Base-by-base conservation (phyloP, 1,140 invertebrate species). In the Pseudomyrmex cubaensis region DNA sequence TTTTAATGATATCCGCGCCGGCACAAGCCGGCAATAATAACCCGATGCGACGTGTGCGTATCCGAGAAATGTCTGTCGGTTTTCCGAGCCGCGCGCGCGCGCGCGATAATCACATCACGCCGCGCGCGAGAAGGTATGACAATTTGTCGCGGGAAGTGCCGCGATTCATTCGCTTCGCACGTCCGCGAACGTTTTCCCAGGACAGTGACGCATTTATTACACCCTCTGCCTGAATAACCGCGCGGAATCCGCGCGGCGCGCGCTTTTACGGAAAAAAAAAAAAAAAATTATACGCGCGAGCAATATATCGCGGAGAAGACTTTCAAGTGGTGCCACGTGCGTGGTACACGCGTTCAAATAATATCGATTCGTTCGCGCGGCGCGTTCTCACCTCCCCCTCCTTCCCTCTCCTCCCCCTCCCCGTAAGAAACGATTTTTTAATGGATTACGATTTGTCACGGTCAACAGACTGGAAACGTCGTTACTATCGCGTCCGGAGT, bases 11-110 rank as follows among this genome's bases (percentile, higher is more conserved):
- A 80, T 35, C 15, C 35, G 15, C 50, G 69, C 25, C 25, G 25
- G 3, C 25, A 48, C 62, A 50, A 63, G 50, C 64, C 54, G 35
- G 56, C 84, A 84, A 87, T 87, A 87, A 87, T 87, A 82, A 82
- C 48, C 64, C 62, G 59, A 74, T 22, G 50, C 67, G 82, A 87
- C 35, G 35, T 35, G 35, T 35, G 7, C 5, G 85, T 70, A 77
- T 77, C 25, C 66, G 76, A 70, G 44, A 70, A 80, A 22, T 72
- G 70, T 59, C 64, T 48, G 66, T 59, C 44, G 76, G 35, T 35
- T 35, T 35, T 78, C 64, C 48, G 63, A 54, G 22, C 50, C 17
- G 76, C 25, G 44, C 20, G 20, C 17, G 76, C 25, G 44, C 20
- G 20, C 25, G 25, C 25, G 25, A 80, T 80, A 80, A 59, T 80